Evolutionary conservation across 2,113 vertebrate genomes (phyloP).

Genomic region (Pteruthius melanotis): DNA sequence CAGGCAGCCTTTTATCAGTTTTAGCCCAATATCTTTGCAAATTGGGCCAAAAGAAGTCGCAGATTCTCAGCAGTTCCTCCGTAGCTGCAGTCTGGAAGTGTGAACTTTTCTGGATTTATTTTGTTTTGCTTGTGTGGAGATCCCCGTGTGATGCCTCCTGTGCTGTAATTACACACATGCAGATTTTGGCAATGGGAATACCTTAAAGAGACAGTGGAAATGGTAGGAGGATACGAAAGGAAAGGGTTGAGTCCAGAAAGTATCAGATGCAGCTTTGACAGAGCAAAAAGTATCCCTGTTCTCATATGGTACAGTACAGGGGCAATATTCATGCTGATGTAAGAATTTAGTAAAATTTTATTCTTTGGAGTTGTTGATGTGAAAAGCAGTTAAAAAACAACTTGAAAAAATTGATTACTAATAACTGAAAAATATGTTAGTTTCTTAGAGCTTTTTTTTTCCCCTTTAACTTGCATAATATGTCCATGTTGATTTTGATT

Average conservation of each 20-base stretch:
- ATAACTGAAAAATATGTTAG: not conserved
- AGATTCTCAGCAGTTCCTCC: not conserved
- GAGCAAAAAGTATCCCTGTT: not conserved
- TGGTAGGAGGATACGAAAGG: not conserved
- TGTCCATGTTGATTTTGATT: not conserved
- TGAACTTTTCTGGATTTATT: not conserved
- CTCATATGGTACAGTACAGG: not conserved
- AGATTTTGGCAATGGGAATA: not conserved
- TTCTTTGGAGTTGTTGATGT: not conserved
- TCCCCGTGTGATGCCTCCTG: not conserved
- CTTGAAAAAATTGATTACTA: not conserved
- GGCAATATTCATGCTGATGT: not conserved
- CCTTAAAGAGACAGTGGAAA: not conserved
- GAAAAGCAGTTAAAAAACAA: not conserved
- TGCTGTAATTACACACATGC: not conserved
- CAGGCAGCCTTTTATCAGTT: not conserved
- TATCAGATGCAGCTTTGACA: not conserved
- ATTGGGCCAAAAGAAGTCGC: not conserved
- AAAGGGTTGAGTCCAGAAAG: not conserved
- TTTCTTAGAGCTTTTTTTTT: not conserved
- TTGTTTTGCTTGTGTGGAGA: fast-evolving
- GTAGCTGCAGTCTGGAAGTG: not conserved
- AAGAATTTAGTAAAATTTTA: not conserved
- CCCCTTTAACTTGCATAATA: not conserved
- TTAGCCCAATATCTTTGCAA: not conserved